Percentiles rank a stretch among this genome's conserved stretches.
These are phyloP conservation scores for Oedothorax gibbosus DNA, from an alignment of 1,140 invertebrate genomes.

Conservation along the genomic window DNA sequence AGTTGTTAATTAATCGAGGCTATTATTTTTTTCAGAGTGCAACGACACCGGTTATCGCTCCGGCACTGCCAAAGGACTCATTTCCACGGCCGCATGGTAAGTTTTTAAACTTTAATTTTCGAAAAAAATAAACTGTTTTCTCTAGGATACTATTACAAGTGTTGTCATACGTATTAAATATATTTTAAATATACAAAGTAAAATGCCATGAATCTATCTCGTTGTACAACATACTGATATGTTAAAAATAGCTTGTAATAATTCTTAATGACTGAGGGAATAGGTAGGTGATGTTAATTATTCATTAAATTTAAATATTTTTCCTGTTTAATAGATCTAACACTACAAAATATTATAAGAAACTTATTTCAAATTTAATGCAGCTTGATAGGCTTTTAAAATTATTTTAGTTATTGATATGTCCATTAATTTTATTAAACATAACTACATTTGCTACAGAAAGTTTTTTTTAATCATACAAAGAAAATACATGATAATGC, in stretches of 20 bases:
- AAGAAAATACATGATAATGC: too few relatives aligned
- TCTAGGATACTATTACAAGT: too few relatives aligned
- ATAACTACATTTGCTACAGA: too few relatives aligned
- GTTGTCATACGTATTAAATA: too few relatives aligned
- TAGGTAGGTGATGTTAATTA: neutral
- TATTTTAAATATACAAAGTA: neutral
- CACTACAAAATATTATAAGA: neutral
- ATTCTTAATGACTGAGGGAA: neutral
- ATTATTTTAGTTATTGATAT: too few relatives aligned
- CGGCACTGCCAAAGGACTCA: constrained; percentile 34
- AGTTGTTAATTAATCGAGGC: too few relatives aligned
- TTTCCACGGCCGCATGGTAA: constrained; percentile 40
- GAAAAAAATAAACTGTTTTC: too few relatives aligned
- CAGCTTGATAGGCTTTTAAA: too few relatives aligned
- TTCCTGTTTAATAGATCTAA: neutral
- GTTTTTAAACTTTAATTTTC: neutral
- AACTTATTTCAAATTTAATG: neutral
- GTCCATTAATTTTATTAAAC: too few relatives aligned
- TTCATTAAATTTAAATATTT: neutral
- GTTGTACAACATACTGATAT: neutral
- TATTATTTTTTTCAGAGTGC: constrained; percentile 52
- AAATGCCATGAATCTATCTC: neutral
- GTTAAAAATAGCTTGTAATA: neutral
- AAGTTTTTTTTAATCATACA: too few relatives aligned
- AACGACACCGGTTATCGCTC: constrained; percentile 51